A percentile compares a stretch with the other conserved stretches of the same genome.
Conservation (phyloP, 2,888 invertebrate genomes). For the Vanessa cardui region DNA sequence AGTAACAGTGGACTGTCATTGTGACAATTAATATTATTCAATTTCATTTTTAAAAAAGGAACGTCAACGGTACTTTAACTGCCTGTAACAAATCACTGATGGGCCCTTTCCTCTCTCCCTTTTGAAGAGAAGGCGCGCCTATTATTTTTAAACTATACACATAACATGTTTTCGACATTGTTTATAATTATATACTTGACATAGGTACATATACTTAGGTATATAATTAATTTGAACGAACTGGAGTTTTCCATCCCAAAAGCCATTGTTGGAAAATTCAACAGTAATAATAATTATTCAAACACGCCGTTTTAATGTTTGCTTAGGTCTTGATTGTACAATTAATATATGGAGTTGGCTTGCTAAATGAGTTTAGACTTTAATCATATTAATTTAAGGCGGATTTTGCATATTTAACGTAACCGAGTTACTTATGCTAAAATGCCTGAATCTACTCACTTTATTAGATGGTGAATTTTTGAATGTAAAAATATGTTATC, state of each 20-base stretch:
- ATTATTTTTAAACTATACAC: no score
- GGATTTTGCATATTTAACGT: conserved; percentile 38
- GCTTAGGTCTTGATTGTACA: conserved; percentile 66
- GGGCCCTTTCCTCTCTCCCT: no score
- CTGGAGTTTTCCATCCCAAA: conserved; percentile 56
- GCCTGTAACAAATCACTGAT: no score
- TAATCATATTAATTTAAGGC: conserved; percentile 43
- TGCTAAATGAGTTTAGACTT: conserved; percentile 46
- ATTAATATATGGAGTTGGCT: conserved; percentile 52
- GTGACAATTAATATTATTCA: no score
- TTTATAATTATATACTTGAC: neutral
- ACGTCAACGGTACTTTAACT: no score
- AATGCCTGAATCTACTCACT: neutral
- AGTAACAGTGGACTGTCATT: no score
- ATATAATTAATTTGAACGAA: conserved; percentile 33
- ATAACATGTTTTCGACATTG: neutral
- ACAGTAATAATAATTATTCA: conserved; percentile 68
- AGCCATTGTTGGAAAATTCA: conserved; percentile 61
- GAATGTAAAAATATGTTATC: neutral
- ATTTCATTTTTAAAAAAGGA: no score
- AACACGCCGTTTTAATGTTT: conserved; percentile 59
- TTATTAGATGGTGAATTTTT: neutral
- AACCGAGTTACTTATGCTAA: conserved; percentile 23
- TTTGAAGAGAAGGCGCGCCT: no score
- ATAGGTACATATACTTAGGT: neutral